Conservation (phyloP, 2,113 vertebrate genomes). For the Sinocyclocheilus grahami region DNA sequence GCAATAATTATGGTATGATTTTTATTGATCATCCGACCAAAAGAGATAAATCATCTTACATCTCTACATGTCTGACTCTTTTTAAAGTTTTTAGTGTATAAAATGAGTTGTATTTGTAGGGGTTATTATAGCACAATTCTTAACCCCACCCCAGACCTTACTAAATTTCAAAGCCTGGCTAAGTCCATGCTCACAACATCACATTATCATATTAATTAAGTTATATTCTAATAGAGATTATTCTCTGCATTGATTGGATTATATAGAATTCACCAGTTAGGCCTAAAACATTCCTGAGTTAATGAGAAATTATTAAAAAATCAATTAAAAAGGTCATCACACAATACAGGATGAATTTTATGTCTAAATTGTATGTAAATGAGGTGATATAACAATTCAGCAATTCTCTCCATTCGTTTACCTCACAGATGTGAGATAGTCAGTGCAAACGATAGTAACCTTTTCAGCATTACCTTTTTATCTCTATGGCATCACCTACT, state of each 20-base stretch:
- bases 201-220: background rate
- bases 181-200: background rate
- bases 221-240: background rate
- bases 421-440: background rate
- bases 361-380: background rate
- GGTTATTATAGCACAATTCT: no score
- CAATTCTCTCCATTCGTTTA: background rate
- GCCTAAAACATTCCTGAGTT: background rate
- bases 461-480: background rate
- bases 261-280: background rate
- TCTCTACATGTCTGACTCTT: no score
- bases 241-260: background rate
- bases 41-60: no score
- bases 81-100: no score
- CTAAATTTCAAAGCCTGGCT: no score
- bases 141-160: no score
- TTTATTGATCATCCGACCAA: no score
- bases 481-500: slow-evolving; percentile 6
- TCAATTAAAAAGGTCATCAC: background rate
- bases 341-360: background rate
- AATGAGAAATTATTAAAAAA: background rate
- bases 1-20: no score
- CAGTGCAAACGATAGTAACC: background rate
- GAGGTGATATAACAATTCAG: background rate
- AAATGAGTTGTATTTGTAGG: no score